phyloP scores from a whole-genome alignment of 1,140 invertebrate species.

The Nymphalis io region DNA sequence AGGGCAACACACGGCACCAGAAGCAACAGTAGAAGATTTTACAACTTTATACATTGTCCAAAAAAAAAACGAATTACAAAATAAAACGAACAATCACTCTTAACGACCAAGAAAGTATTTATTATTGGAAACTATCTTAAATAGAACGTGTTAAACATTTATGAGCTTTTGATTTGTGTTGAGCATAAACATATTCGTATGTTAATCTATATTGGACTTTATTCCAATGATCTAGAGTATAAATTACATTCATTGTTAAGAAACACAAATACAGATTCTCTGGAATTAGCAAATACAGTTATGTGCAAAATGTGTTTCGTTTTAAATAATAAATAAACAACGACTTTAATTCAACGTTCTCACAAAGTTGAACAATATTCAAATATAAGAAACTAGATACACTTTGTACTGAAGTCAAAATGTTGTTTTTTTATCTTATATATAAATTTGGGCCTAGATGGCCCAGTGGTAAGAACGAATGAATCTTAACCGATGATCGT shows the following conservation, averaged over 20 bases:
- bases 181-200: constrained; percentile 14
- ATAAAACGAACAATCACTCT: constrained; percentile 26
- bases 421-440: no score
- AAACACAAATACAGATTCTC: background rate
- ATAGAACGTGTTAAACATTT: constrained; percentile 59
- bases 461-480: no score
- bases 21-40: constrained; percentile 21
- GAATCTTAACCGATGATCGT: no score
- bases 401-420: no score
- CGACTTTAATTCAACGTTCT: no score
- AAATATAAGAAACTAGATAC: no score
- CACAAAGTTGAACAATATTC: no score
- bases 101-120: constrained; percentile 50
- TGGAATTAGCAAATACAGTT: constrained; percentile 27
- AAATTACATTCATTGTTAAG: background rate
- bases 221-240: background rate
- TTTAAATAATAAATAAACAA: background rate
- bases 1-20: constrained; percentile 16
- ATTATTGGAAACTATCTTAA: constrained; percentile 57
- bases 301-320: constrained; percentile 4
- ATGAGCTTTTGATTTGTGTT: constrained; percentile 59
- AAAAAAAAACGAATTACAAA: constrained; percentile 21
- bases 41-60: constrained; percentile 19
- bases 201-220: background rate
- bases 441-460: no score